Percentiles rank a stretch among this genome's conserved stretches.
Conservation (phyloP, 2,797 vertebrate genomes). For the Valencia hispanica region DNA sequence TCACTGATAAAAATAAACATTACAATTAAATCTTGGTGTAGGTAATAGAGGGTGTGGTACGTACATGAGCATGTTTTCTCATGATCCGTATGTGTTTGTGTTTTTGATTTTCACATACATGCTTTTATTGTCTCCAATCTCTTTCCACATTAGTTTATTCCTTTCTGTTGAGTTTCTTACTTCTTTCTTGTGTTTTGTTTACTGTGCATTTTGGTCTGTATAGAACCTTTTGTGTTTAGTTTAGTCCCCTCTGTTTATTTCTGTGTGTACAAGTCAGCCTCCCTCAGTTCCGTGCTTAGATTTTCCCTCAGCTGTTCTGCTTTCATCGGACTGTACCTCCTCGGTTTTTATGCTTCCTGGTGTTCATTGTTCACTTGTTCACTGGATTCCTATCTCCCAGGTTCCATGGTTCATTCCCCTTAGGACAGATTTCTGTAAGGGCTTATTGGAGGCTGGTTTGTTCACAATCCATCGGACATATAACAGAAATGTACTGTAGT, state of each 20-base stretch:
- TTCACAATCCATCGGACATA: too few relatives aligned
- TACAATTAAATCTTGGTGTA: not conserved
- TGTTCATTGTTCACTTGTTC: too few relatives aligned
- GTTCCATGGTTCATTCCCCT: too few relatives aligned
- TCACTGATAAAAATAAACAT: not conserved
- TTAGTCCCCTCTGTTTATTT: not conserved
- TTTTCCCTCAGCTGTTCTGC: not conserved
- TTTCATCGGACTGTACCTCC: too few relatives aligned
- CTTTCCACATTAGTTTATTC: not conserved
- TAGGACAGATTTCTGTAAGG: too few relatives aligned
- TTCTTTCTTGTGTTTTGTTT: not conserved
- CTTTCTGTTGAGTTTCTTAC: not conserved
- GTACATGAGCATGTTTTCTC: not conserved
- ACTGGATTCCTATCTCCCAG: too few relatives aligned
- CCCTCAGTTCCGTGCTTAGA: too few relatives aligned
- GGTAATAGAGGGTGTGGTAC: not conserved
- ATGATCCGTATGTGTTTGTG: not conserved
- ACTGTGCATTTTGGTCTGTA: not conserved
- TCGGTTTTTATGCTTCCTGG: too few relatives aligned
- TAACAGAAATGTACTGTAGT: too few relatives aligned
- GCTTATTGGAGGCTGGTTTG: too few relatives aligned
- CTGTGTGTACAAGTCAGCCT: too few relatives aligned
- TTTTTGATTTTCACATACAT: not conserved
- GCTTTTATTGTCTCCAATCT: not conserved
- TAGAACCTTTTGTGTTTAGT: not conserved